These are phyloP conservation scores for Xylota sylvarum DNA, from an alignment of 2,888 invertebrate genomes.

Conservation along the genomic window DNA sequence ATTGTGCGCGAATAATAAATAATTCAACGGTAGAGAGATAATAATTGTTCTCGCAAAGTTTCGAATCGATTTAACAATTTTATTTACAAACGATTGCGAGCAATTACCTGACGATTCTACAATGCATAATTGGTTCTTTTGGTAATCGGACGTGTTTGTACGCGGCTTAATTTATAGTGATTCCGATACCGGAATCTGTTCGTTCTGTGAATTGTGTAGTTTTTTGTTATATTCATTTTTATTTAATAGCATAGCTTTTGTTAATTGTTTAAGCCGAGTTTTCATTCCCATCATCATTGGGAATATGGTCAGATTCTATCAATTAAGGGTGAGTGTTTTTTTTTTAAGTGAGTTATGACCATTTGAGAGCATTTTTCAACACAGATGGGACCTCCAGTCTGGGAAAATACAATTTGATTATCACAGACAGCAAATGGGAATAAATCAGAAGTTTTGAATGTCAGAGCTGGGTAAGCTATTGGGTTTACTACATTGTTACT, in stretches of 20 bases:
- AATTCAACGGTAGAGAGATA: constrained; percentile 74
- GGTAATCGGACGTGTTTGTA: constrained; percentile 69
- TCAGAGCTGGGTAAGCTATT: too few relatives aligned
- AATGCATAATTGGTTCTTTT: constrained; percentile 71
- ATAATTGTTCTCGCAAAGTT: constrained; percentile 75
- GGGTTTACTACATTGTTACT: too few relatives aligned
- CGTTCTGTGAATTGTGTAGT: constrained; percentile 11
- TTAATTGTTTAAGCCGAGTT: constrained; percentile 54
- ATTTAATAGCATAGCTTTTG: constrained; percentile 38
- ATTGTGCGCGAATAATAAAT: constrained; percentile 76
- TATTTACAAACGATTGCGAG: constrained; percentile 74
- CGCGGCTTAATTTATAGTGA: constrained; percentile 62
- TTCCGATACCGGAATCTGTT: constrained; percentile 37
- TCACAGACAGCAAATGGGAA: not conserved
- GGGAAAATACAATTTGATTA: not conserved
- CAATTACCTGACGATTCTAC: constrained; percentile 76
- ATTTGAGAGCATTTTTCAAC: too few relatives aligned
- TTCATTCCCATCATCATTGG: constrained; percentile 40
- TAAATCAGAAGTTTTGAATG: too few relatives aligned
- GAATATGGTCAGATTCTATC: constrained; percentile 33
- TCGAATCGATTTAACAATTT: constrained; percentile 77
- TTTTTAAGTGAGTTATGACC: constrained; percentile 18
- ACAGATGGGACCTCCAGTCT: not conserved
- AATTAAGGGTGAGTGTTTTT: constrained; percentile 3
- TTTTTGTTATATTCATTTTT: constrained; percentile 4